Base-by-base conservation (phyloP, 1,140 invertebrate genomes). In the Ericerus pela region DNA sequence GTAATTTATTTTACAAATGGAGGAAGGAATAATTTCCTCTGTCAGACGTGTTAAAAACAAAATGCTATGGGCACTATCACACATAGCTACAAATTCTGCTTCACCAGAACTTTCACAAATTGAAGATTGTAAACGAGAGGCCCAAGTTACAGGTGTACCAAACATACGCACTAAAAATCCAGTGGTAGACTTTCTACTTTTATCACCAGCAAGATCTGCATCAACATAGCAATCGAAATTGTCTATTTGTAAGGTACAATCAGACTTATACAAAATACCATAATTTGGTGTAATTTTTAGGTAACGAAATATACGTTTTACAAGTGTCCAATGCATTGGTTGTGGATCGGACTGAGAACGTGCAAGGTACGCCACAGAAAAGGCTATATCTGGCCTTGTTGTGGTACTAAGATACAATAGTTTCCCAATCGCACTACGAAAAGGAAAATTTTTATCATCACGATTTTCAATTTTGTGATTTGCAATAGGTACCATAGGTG, bases 361-460 rank as follows among this genome's bases (percentile, higher is more conserved):
- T 18, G 58, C 60, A 3, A 64, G 43, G 20, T 57, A 51, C 24
- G 54, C 62, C 0, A 71, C 65, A 14, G 66, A 61, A 57, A 61
- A 70, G 1, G 62, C 52, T 8, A 72, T 62, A 57, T 71, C 70
- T 22, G 67, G 69, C 24, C 69, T 51, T 1, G 69, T 65, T 10
- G 55, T 56, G 22, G 61, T 53, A 20, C 65, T 55, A 2, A 67
- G 31, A 59, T 70, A 69, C 22, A 70, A 26, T 14, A 71, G 54
- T 20, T 36, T 53, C 16, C 67, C 67, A 18, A 68, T 58, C 11
- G 62, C 37, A 22, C 67, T 54, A 28, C 60, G 60, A 51, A 62
- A 69, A 24, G 57, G 14, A 31, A 30, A 63, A 24, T 36, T 22
- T 56, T 18, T 26, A 61, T 57, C 6, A 47, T 28, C 18, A 52